These are phyloP conservation scores for Hetaerina titia DNA, from an alignment of 2,888 invertebrate species.

Conservation along the genomic window DNA sequence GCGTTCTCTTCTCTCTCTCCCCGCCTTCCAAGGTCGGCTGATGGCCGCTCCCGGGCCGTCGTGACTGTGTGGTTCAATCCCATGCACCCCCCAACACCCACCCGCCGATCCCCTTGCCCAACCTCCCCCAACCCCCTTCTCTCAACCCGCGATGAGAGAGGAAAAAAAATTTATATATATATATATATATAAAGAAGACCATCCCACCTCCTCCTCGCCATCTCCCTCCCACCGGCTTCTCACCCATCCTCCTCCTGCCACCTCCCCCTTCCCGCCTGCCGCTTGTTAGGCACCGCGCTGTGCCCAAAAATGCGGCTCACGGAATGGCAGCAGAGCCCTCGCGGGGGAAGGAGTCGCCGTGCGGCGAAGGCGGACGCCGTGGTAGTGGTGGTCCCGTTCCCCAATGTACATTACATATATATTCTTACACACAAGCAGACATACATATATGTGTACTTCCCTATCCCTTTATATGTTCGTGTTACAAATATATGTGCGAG, in stretches of 20 bases:
- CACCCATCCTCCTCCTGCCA: background rate
- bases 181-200: background rate
- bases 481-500: too few species aligned
- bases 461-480: too few species aligned
- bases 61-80: constrained; percentile 49
- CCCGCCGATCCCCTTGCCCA: background rate
- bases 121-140: background rate
- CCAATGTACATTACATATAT: too few species aligned
- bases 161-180: background rate
- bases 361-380: background rate
- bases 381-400: too few species aligned
- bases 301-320: constrained; percentile 66
- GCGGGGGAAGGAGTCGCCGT: background rate
- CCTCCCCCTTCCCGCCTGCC: background rate
- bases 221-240: background rate
- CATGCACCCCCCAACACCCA: background rate
- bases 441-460: background rate
- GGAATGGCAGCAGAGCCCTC: constrained; percentile 58
- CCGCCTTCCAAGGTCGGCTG: constrained; percentile 62
- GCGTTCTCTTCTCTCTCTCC: background rate
- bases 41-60: constrained; percentile 64
- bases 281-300: constrained; percentile 65
- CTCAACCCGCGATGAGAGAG: background rate
- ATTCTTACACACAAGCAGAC: too few species aligned
- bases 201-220: background rate